A percentile compares a stretch with the other conserved stretches of the same genome.
These are phyloP conservation scores for Hylia prasina DNA, from an alignment of 2,113 vertebrate species.

Conservation along the genomic window DNA sequence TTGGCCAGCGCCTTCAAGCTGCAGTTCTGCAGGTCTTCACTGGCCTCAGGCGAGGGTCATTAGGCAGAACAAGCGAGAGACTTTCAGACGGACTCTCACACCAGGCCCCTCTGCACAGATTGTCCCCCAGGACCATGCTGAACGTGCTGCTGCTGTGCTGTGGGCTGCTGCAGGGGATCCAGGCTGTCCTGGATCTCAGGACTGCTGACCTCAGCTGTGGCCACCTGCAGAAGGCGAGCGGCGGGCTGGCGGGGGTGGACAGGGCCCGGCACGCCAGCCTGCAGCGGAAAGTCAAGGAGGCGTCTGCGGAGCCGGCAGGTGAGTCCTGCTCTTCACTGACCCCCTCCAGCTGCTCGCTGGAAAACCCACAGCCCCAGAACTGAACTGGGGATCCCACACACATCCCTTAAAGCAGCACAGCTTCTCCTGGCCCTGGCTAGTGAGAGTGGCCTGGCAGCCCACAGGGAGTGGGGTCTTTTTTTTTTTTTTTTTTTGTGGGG, in stretches of 20 bases:
- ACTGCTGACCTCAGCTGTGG: slow-evolving; percentile 18
- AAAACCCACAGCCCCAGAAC: not conserved
- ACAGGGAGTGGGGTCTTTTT: not conserved
- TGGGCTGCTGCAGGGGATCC: slow-evolving; percentile 65
- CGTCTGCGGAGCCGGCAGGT: not conserved
- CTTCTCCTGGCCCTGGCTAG: not conserved
- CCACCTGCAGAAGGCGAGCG: slow-evolving; percentile 5
- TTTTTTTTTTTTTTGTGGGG: not conserved
- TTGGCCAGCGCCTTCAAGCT: too few species aligned
- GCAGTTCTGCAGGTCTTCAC: too few species aligned
- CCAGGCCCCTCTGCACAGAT: not conserved
- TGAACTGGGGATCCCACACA: not conserved
- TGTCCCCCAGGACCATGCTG: slow-evolving; percentile 60
- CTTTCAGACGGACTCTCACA: too few species aligned
- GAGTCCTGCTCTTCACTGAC: not conserved
- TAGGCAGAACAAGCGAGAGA: too few species aligned
- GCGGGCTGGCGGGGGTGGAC: not conserved
- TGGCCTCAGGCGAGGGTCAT: too few species aligned
- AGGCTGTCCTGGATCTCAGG: slow-evolving; percentile 14
- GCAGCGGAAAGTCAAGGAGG: slow-evolving; percentile 13
- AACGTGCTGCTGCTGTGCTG: slow-evolving; percentile 66
- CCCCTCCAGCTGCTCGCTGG: rapidly evolving
- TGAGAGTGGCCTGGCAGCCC: not conserved
- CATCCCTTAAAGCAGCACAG: not conserved
- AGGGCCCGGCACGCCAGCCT: slow-evolving; percentile 47